A percentile compares a stretch with the other conserved stretches of the same genome.
phyloP scores from a whole-genome alignment of 2,888 invertebrate species.

The Carpatolechia fugitivella region DNA sequence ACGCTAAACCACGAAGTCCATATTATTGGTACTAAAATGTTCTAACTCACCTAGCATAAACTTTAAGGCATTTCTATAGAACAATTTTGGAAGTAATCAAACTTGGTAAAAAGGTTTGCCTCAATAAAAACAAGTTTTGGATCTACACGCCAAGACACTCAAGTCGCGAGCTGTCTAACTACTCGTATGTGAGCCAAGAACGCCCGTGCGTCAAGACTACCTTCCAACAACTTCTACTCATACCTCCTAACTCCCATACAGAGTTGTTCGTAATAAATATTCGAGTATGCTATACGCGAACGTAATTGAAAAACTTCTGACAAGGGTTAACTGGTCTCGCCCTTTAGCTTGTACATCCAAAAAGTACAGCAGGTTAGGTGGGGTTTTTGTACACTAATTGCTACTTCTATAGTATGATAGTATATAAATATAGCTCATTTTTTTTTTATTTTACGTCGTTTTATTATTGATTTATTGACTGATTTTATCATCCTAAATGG shows the following conservation, averaged over 20 bases:
- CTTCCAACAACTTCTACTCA: slow-evolving; percentile 26
- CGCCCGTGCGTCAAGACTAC: background rate
- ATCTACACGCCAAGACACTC: no score
- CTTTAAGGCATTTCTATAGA: no score
- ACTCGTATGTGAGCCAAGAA: background rate
- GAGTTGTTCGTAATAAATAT: slow-evolving; percentile 60
- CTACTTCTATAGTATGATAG: background rate
- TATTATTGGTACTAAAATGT: no score
- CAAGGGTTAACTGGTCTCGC: slow-evolving; percentile 49
- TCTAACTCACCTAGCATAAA: no score
- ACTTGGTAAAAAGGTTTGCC: no score
- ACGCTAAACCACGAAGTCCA: no score
- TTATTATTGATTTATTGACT: background rate
- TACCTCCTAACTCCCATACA: slow-evolving; percentile 19
- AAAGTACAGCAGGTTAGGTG: background rate
- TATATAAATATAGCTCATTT: background rate
- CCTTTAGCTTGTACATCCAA: slow-evolving; percentile 15
- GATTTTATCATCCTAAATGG: no score
- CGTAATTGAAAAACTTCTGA: slow-evolving; percentile 75
- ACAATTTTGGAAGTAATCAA: no score
- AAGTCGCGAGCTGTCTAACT: no score
- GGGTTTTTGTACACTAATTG: background rate
- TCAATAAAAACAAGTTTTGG: no score
- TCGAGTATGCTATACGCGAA: slow-evolving; percentile 52
- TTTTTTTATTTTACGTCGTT: background rate